Evolutionary conservation across 2,113 vertebrate genomes (phyloP).

Genomic region (Montifringilla adamsi): DNA sequence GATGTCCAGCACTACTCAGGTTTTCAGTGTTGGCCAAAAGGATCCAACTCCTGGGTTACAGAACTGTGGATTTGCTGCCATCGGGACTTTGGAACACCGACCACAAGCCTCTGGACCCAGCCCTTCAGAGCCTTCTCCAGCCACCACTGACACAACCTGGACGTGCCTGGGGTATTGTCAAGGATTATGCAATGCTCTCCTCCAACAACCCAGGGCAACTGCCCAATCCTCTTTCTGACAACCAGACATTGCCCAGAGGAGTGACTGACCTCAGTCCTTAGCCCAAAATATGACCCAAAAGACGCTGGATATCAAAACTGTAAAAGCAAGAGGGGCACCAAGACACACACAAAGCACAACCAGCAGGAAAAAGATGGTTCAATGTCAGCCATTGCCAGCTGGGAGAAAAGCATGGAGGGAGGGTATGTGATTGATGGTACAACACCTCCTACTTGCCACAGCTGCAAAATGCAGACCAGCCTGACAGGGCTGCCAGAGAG

Average conservation of each 20-base stretch:
- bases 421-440: no score
- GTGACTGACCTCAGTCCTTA: background rate
- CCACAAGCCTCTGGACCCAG: background rate
- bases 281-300: background rate
- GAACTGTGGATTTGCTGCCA: background rate
- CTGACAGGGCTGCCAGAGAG: background rate
- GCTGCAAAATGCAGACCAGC: background rate
- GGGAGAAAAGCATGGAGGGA: background rate
- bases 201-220: background rate
- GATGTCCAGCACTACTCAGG: background rate
- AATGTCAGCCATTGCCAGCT: background rate
- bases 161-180: fast-evolving
- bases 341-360: background rate
- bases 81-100: background rate
- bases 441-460: background rate
- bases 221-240: background rate
- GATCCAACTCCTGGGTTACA: background rate
- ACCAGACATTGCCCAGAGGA: background rate
- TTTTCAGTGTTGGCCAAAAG: no score
- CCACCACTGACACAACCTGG: background rate
- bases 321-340: background rate
- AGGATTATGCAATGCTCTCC: background rate
- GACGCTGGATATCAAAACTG: background rate
- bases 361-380: no score
- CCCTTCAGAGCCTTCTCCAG: background rate